phyloP scores from a whole-genome alignment of 1,140 invertebrate species.

The Diplogasteroides magnus region DNA sequence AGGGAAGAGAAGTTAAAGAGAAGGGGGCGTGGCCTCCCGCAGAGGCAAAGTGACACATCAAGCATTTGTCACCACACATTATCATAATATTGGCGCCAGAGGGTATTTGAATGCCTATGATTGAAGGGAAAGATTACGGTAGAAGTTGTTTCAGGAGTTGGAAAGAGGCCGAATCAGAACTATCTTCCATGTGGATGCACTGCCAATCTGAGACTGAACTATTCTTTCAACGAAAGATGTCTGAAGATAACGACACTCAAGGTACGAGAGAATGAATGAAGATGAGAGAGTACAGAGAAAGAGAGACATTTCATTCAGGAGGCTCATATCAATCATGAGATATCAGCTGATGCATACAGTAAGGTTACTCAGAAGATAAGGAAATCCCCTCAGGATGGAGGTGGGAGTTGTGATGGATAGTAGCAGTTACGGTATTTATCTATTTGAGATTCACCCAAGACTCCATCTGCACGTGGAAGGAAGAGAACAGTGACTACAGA shows the following conservation, averaged over 20 bases:
- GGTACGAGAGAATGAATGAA: conserved; percentile 1
- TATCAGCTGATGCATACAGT: background rate
- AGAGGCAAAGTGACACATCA: background rate
- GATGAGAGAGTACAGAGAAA: background rate
- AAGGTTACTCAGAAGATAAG: background rate
- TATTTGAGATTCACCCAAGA: background rate
- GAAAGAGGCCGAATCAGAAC: conserved; percentile 48
- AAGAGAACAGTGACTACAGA: too few relatives aligned
- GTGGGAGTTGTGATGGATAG: too few relatives aligned
- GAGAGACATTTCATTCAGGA: background rate
- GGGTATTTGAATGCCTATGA: background rate
- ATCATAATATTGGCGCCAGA: background rate
- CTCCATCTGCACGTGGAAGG: too few relatives aligned
- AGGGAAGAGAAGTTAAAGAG: background rate
- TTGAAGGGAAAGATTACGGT: background rate
- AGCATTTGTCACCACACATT: background rate
- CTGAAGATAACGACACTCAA: conserved; percentile 33
- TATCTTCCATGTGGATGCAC: conserved; percentile 47
- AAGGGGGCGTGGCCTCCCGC: background rate
- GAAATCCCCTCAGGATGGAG: background rate
- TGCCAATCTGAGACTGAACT: conserved; percentile 49
- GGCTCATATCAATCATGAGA: background rate
- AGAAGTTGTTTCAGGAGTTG: conserved; percentile 37
- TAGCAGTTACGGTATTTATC: background rate
- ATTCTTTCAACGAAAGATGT: conserved; percentile 23